Conservation (phyloP, 2,113 vertebrate species). For the Aviceda subcristata region DNA sequence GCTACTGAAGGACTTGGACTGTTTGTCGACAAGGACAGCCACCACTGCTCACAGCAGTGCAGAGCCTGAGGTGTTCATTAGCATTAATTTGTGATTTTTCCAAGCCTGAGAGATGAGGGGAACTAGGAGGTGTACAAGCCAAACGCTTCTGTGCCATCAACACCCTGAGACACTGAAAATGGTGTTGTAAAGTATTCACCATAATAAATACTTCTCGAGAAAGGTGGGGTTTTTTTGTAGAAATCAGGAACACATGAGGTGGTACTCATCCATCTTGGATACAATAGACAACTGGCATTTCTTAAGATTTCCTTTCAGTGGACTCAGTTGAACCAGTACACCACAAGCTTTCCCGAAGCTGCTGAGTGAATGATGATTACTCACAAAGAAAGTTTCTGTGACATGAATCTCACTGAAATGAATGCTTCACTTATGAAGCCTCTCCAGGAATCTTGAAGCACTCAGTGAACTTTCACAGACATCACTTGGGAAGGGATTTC, state of each 20-base stretch:
- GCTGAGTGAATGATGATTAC: neutral
- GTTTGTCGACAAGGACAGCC: rapidly evolving
- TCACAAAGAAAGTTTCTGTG: constrained; percentile 30
- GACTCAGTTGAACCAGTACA: neutral
- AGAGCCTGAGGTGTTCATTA: rapidly evolving
- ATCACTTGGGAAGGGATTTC: neutral
- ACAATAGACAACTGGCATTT: neutral
- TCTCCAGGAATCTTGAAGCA: constrained; percentile 1
- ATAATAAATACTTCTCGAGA: neutral
- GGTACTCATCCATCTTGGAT: neutral
- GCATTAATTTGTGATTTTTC: neutral
- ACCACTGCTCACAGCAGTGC: rapidly evolving
- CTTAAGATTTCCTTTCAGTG: neutral
- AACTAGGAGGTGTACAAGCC: neutral
- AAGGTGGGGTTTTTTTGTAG: neutral
- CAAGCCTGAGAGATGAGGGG: neutral
- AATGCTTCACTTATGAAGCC: neutral
- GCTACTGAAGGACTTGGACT: neutral
- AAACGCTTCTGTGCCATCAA: neutral
- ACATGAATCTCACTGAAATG: neutral
- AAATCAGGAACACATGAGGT: neutral
- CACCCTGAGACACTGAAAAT: neutral
- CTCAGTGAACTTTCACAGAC: neutral
- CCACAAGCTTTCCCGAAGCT: neutral
- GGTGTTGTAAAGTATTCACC: neutral